Percentiles rank a stretch among this genome's conserved stretches.
phyloP scores from a whole-genome alignment of 2,797 vertebrate genomes.

The Rhinophrynus dorsalis region DNA sequence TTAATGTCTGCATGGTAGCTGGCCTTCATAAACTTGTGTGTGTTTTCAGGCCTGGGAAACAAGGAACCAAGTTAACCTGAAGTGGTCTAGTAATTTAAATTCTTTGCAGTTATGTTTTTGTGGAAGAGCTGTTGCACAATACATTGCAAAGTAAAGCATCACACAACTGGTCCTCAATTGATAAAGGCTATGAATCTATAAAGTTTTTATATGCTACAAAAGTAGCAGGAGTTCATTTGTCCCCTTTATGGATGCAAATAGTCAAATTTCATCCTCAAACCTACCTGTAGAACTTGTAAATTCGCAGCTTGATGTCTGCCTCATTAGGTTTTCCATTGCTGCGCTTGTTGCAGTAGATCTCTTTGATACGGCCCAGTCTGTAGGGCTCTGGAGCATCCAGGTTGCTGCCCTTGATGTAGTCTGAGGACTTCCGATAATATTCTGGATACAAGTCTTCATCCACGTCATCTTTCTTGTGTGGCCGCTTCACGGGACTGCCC shows the following conservation, averaged over 20 bases:
- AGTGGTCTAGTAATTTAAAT: too few relatives aligned
- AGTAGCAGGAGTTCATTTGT: too few relatives aligned
- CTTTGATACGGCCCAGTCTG: conserved; percentile 85
- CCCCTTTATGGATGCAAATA: too few relatives aligned
- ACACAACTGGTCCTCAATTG: too few relatives aligned
- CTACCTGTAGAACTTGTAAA: conserved; percentile 93
- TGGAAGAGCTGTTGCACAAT: too few relatives aligned
- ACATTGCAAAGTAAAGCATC: too few relatives aligned
- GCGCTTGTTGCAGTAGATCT: conserved; percentile 85
- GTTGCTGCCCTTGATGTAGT: conserved; percentile 98
- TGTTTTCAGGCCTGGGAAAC: conserved; percentile 85
- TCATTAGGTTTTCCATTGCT: conserved; percentile 80
- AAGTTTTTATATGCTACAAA: too few relatives aligned
- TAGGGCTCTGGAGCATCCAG: conserved; percentile 87
- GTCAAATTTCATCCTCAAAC: neutral
- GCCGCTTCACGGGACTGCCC: conserved; percentile 84
- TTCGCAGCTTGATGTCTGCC: conserved; percentile 80
- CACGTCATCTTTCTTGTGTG: conserved; percentile 85
- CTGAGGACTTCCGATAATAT: conserved; percentile 93
- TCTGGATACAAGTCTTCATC: conserved; percentile 93
- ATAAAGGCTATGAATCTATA: too few relatives aligned
- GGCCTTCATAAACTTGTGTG: conserved; percentile 85
- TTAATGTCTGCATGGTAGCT: conserved; percentile 93
- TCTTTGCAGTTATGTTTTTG: too few relatives aligned
- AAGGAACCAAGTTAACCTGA: neutral